Evolutionary conservation across 1,140 invertebrate species (phyloP).

Genomic region (Nilaparvata lugens): DNA sequence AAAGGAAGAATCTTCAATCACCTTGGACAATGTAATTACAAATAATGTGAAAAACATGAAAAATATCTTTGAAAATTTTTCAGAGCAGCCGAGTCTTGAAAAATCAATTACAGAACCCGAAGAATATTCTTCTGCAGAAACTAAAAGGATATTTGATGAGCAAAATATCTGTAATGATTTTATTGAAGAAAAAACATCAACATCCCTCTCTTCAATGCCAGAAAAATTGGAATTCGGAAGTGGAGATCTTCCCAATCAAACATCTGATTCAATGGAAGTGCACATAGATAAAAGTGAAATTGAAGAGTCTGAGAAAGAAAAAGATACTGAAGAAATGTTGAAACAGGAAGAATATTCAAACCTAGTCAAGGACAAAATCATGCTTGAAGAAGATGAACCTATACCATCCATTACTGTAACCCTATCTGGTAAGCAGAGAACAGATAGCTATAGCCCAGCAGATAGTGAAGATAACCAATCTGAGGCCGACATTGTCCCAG

Average conservation of each 20-base stretch:
- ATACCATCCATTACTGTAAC: slow-evolving; percentile 22
- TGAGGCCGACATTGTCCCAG: slow-evolving; percentile 42
- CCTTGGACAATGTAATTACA: slow-evolving; percentile 2
- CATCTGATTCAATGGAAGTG: slow-evolving; percentile 38
- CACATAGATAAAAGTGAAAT: slow-evolving; percentile 43
- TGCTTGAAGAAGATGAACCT: slow-evolving; percentile 15
- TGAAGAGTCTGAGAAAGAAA: slow-evolving; percentile 39
- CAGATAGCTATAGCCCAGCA: slow-evolving; percentile 36
- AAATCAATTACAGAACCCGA: neutral
- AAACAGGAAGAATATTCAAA: slow-evolving; percentile 28
- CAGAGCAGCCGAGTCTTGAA: neutral
- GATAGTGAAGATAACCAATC: slow-evolving; percentile 47
- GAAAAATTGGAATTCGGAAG: slow-evolving; percentile 30
- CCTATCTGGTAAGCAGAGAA: slow-evolving; percentile 20
- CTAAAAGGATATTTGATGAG: neutral
- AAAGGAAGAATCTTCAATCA: neutral
- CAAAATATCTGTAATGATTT: neutral
- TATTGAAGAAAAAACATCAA: neutral
- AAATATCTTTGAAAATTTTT: neutral
- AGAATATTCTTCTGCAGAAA: neutral
- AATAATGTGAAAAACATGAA: neutral
- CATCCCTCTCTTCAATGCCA: neutral
- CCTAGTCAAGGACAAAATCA: slow-evolving; percentile 12
- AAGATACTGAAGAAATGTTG: slow-evolving; percentile 34
- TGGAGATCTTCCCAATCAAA: slow-evolving; percentile 32